Percentiles rank a stretch among this genome's conserved stretches.
These are phyloP conservation scores for Montipora sp. DNA, from an alignment of 64 coral and sea anemone genomes.

Conservation along the genomic window DNA sequence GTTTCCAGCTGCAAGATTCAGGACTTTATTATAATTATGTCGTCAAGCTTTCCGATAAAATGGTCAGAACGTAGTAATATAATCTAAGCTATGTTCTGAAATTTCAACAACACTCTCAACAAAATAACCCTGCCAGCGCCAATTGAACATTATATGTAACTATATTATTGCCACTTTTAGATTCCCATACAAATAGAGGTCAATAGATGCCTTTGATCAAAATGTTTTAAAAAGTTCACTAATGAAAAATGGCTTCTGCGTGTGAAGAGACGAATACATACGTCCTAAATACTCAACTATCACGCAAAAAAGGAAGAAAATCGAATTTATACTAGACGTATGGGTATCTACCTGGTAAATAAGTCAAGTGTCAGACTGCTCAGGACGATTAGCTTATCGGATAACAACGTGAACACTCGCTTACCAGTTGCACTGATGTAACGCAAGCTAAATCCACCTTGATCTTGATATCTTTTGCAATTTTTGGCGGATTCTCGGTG, in stretches of 20 bases:
- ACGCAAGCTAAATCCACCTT: conserved; percentile 76
- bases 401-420: neutral
- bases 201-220: neutral
- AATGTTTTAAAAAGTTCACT: too few species aligned
- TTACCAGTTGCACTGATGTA: conserved; percentile 84
- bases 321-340: neutral
- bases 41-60: too few species aligned
- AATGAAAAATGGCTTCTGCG: neutral
- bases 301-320: neutral
- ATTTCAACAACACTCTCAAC: neutral
- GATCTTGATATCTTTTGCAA: conserved; percentile 85
- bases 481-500: conserved; percentile 93
- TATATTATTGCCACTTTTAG: neutral
- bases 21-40: too few species aligned
- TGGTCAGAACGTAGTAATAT: too few species aligned
- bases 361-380: too few species aligned
- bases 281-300: neutral
- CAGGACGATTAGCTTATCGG: too few species aligned
- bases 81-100: too few species aligned
- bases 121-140: neutral
- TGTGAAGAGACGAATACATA: too few species aligned
- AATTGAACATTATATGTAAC: neutral
- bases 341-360: neutral
- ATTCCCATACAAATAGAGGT: neutral
- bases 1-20: too few species aligned